These are phyloP conservation scores for Amia ocellicauda DNA, from an alignment of 2,113 vertebrate species.

Conservation along the genomic window DNA sequence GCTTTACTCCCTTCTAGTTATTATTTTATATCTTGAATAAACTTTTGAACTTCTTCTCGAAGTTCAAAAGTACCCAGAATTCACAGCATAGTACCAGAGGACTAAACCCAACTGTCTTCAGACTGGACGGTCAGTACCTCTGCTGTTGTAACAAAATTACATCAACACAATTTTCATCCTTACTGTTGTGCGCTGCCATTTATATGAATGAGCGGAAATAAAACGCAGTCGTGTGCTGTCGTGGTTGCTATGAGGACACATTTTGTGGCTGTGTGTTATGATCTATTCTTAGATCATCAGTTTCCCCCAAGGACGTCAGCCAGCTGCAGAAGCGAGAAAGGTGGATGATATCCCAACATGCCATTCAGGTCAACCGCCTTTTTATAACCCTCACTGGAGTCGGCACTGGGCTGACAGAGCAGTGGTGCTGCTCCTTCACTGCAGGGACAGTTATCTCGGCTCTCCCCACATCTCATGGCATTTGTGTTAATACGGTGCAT, in stretches of 20 bases:
- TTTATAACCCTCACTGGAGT: conserved; percentile 45
- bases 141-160: too few species aligned
- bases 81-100: too few species aligned
- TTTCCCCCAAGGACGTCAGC: conserved; percentile 28
- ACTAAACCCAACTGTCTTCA: too few species aligned
- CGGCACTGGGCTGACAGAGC: not conserved
- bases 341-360: conserved; percentile 37
- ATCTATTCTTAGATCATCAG: conserved; percentile 30
- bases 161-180: too few species aligned
- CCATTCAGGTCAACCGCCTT: conserved; percentile 45
- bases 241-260: conserved; percentile 43
- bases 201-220: too few species aligned
- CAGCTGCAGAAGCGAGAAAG: conserved; percentile 34
- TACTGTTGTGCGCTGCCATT: too few species aligned
- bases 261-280: conserved; percentile 35
- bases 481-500: too few species aligned
- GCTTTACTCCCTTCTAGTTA: too few species aligned
- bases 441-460: not conserved
- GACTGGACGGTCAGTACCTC: too few species aligned
- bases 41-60: too few species aligned
- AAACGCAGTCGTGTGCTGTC: not conserved
- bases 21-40: too few species aligned
- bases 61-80: too few species aligned
- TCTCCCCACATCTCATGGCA: not conserved
- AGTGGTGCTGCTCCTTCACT: not conserved